These are phyloP conservation scores for Neodiprion lecontei DNA, from an alignment of 1,140 invertebrate genomes.

Conservation along the genomic window DNA sequence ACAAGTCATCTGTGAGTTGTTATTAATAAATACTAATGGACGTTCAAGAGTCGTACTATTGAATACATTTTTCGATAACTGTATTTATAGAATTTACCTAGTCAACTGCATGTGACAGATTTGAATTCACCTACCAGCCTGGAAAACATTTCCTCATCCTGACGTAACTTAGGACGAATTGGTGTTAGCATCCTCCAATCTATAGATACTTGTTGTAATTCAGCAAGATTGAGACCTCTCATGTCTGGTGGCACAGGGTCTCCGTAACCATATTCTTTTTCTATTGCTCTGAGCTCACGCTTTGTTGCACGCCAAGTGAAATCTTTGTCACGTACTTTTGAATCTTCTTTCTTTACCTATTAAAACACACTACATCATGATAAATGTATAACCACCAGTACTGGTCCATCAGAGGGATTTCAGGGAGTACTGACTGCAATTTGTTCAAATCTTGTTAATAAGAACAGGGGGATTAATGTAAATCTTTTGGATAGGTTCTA, in stretches of 20 bases:
- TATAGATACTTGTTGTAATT: constrained; percentile 85
- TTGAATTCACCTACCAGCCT: constrained; percentile 54
- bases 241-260: constrained; percentile 86
- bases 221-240: constrained; percentile 77
- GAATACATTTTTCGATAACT: too few species aligned
- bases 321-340: constrained; percentile 59
- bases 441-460: too few species aligned
- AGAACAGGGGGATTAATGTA: not conserved
- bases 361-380: constrained; percentile 17
- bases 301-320: constrained; percentile 73
- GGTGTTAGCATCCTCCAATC: constrained; percentile 93
- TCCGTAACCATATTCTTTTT: constrained; percentile 72
- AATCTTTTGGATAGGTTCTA: not conserved
- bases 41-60: too few species aligned
- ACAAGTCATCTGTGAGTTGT: constrained; percentile 15
- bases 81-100: too few species aligned
- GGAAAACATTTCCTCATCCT: constrained; percentile 89
- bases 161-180: constrained; percentile 78
- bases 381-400: not conserved
- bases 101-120: not conserved
- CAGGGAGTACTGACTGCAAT: too few species aligned
- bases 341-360: constrained; percentile 59
- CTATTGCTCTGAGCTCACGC: constrained; percentile 68
- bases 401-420: too few species aligned
- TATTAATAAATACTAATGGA: not conserved